Evolutionary conservation across 1,140 invertebrate genomes (phyloP).

Genomic region (Drosophila pseudoananassae): DNA sequence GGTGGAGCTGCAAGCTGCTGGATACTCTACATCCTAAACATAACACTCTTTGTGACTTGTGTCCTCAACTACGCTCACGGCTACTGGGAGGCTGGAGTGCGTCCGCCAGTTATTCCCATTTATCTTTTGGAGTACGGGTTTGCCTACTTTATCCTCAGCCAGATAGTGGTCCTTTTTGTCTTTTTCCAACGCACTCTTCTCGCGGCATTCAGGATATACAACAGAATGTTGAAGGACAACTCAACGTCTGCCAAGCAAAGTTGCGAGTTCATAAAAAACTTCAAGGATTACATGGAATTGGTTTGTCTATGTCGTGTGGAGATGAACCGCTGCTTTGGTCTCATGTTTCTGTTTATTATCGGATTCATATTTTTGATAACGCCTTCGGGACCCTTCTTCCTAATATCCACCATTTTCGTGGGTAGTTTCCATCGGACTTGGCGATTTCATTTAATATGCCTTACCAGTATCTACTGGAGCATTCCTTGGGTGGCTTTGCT

Average conservation of each 20-base stretch:
- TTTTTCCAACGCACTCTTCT: slow-evolving; percentile 9
- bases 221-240: background rate
- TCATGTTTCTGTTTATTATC: slow-evolving; percentile 16
- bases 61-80: slow-evolving; percentile 29
- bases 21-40: background rate
- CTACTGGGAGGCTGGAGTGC: slow-evolving; percentile 10
- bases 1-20: no score
- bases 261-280: background rate
- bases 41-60: slow-evolving; percentile 3
- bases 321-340: slow-evolving; percentile 15
- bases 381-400: slow-evolving; percentile 26
- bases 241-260: background rate
- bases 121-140: slow-evolving; percentile 27
- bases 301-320: slow-evolving; percentile 11
- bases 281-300: slow-evolving; percentile 17
- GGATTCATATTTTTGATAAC: slow-evolving; percentile 29
- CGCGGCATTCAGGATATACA: slow-evolving; percentile 6
- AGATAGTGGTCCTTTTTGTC: slow-evolving; percentile 29
- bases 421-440: slow-evolving; percentile 1
- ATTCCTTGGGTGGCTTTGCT: slow-evolving; percentile 19
- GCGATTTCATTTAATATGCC: slow-evolving; percentile 3
- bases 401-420: slow-evolving; percentile 27
- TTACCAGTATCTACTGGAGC: slow-evolving; percentile 14
- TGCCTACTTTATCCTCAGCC: slow-evolving; percentile 18
- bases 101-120: background rate